Evolutionary conservation across 2,888 invertebrate species (phyloP).

Genomic region (Pardosa pseudoannulata): DNA sequence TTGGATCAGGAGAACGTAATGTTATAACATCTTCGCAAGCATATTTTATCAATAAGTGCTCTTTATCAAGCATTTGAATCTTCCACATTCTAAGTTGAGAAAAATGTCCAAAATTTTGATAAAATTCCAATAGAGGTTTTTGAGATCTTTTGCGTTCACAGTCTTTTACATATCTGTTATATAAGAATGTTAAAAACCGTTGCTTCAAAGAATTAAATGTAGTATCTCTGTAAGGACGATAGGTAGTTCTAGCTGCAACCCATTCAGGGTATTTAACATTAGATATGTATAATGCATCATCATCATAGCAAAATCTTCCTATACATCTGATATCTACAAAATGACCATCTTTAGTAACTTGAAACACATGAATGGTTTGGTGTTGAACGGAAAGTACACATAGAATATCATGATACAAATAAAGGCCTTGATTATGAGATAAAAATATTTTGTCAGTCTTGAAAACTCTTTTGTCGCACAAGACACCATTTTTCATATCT

Average conservation of each 20-base stretch:
- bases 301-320: slow-evolving; percentile 88
- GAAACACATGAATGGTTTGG: slow-evolving; percentile 94
- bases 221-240: slow-evolving; percentile 85
- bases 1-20: slow-evolving; percentile 86
- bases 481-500: slow-evolving; percentile 85
- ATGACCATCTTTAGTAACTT: slow-evolving; percentile 87
- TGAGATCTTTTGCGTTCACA: slow-evolving; percentile 82
- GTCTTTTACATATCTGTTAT: slow-evolving; percentile 84
- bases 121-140: slow-evolving; percentile 87
- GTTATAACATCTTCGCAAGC: slow-evolving; percentile 94
- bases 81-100: slow-evolving; percentile 90
- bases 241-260: neutral
- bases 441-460: slow-evolving; percentile 94
- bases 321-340: slow-evolving; percentile 89
- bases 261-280: slow-evolving; percentile 81
- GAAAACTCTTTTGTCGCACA: slow-evolving; percentile 89
- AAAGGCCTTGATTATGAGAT: slow-evolving; percentile 96
- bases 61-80: slow-evolving; percentile 94
- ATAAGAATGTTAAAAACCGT: slow-evolving; percentile 88
- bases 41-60: slow-evolving; percentile 93
- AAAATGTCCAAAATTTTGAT: slow-evolving; percentile 90
- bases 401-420: slow-evolving; percentile 91
- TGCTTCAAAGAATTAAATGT: slow-evolving; percentile 92
- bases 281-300: slow-evolving; percentile 86
- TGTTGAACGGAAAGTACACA: slow-evolving; percentile 96